phyloP scores from a whole-genome alignment of 37 sponge, comb jelly and placozoan species.

The Cladorhizidae sp. region DNA sequence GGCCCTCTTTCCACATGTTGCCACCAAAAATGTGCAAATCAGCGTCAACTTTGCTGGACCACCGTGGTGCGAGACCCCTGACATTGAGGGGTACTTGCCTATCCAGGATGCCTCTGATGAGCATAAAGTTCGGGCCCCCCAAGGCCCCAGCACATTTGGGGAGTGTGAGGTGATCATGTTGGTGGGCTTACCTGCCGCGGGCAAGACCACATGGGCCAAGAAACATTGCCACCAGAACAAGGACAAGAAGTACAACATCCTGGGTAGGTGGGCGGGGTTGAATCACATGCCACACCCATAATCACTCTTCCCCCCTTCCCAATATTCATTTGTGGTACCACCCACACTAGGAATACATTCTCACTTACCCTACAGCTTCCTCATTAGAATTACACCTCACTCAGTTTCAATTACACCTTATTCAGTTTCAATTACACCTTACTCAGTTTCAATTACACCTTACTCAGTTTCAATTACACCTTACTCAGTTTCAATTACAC shows the following conservation, averaged over 20 bases:
- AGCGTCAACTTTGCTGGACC: constrained; percentile 65
- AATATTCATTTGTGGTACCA: too few relatives aligned
- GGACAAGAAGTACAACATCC: constrained; percentile 81
- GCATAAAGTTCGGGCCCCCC: constrained; percentile 15
- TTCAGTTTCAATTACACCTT: too few relatives aligned
- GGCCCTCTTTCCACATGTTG: constrained; percentile 86
- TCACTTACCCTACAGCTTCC: too few relatives aligned
- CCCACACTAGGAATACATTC: too few relatives aligned
- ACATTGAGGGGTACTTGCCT: constrained; percentile 34
- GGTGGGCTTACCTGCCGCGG: constrained; percentile 91
- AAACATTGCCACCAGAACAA: constrained; percentile 59
- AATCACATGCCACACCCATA: too few relatives aligned
- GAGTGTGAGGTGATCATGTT: constrained; percentile 74
- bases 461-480: too few relatives aligned
- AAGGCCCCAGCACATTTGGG: background rate
- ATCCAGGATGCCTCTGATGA: constrained; percentile 46
- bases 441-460: too few relatives aligned
- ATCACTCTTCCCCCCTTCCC: too few relatives aligned
- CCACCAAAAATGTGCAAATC: constrained; percentile 77
- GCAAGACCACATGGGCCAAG: constrained; percentile 97
- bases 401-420: too few relatives aligned
- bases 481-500: too few relatives aligned
- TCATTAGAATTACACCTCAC: too few relatives aligned
- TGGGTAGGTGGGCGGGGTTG: constrained; percentile 33
- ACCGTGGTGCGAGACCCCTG: constrained; percentile 13